Evolutionary conservation across 2,113 vertebrate species (phyloP), one percentile per base, ranked within the genome.

Genomic region (Bujurquina vittata): DNA sequence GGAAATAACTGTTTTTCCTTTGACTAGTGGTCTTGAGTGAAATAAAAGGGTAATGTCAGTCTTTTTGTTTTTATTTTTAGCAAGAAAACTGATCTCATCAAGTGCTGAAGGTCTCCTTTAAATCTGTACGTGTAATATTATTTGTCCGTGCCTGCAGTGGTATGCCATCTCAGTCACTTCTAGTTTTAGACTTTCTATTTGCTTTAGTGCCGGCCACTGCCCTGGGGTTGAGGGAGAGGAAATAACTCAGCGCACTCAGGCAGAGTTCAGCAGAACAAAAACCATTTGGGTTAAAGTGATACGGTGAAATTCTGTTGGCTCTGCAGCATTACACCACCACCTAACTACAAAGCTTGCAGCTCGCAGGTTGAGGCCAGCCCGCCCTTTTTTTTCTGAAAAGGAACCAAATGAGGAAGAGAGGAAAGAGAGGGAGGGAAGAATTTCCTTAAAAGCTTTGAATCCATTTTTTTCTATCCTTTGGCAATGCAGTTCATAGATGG

Each of bases 231-330:
- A 85, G 55, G 49, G 26, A 82, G 75, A 89, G 83, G 86, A 88
- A 86, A 88, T 86, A 75, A 88, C 77, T 84, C 81, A 72, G 75
- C 14, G 31, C 23, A 56, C 79, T 46, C 58, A 33, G 81, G 40
- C 84, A 76, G 76, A 88, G 89, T 81, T 91, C 78, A 88, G 86
- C 74, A 84, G 80, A 89, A 90, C 79, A 92, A 87, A 87, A 84
- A 85, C 76, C 75, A 86, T 86, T 85, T 83, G 79, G 80, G 83
- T 80, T 80, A 81, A 84, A 87, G 77, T 79, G 86, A 82, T 74
- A 75, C 40, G 18, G 61, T 79, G 76, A 85, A 83, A 87, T 82
- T 86, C 75, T 79, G 80, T 83, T 43, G 76, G 55, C 63, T 86
- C 77, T 82, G 75, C 84, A 73, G 80, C 56, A 62, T 86, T 65